phyloP scores from a whole-genome alignment of 2,797 vertebrate genomes.

The Oreochromis mossambicus region DNA sequence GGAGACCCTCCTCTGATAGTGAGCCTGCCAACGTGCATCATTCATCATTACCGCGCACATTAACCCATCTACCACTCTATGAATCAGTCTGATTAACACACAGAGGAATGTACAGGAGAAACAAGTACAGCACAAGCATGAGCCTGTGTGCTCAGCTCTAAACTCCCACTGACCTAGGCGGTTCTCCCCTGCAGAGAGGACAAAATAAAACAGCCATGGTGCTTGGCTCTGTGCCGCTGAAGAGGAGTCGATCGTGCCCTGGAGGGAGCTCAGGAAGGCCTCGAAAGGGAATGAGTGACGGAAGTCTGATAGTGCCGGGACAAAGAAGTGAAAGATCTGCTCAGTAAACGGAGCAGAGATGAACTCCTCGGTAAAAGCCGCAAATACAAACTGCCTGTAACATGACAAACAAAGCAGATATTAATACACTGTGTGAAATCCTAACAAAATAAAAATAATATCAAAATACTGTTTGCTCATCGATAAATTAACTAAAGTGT shows the following conservation, averaged over 20 bases:
- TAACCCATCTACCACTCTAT: neutral
- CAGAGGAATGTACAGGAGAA: neutral
- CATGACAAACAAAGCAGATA: neutral
- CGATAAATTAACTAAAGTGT: neutral
- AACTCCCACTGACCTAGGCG: conserved; percentile 78
- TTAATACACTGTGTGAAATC: neutral
- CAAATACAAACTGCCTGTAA: conserved; percentile 90
- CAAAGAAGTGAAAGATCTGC: conserved; percentile 93
- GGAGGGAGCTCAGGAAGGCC: conserved; percentile 88
- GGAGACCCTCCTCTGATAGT: conserved; percentile 91
- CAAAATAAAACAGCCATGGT: conserved; percentile 95
- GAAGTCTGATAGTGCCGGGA: conserved; percentile 89
- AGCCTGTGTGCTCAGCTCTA: neutral
- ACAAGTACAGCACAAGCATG: neutral
- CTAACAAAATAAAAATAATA: neutral
- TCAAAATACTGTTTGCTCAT: neutral
- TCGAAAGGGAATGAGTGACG: conserved; percentile 87
- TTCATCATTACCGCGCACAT: neutral
- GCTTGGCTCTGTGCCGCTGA: conserved; percentile 71
- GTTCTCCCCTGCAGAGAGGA: conserved; percentile 89
- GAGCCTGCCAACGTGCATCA: conserved; percentile 66
- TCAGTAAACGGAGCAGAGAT: conserved; percentile 93
- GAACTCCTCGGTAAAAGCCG: conserved; percentile 93
- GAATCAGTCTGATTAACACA: neutral
- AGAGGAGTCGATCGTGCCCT: conserved; percentile 68